Base-by-base conservation (phyloP, 2,113 vertebrate species). In the Propithecus coquereli region DNA sequence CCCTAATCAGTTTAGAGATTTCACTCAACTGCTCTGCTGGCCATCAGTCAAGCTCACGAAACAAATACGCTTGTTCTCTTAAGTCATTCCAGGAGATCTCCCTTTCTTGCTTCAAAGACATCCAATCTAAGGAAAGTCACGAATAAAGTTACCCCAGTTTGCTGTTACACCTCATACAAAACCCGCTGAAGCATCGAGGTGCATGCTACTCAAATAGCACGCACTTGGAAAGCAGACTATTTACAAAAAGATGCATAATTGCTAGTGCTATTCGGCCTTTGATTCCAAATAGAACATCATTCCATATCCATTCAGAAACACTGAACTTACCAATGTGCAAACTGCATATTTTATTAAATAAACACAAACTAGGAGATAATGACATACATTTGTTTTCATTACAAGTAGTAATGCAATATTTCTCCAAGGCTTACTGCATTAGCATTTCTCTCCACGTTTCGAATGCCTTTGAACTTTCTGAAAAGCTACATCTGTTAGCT, bases 391-490 rank as follows among this genome's bases (percentile, higher is more conserved):
- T 98, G 98, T 98, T 99, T 98, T 98, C 98, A 98, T 99, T 98
- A 98, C 97, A 97, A 98, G 98, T 94, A 96, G 97, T 98, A 98
- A 98, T 10, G 81, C 98, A 98, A 95, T 97, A 97, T 98, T 98
- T 98, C 98, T 98, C 98, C 96, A 96, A 98, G 98, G 98, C 98
- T 98, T 97, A 87, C 97, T 80, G 79, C 95, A 98, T 99, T 98
- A 98, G 98, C 98, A 98, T 99, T 98, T 98, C 97, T 97, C 88
- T 97, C 97, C 96, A 92, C 92, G 95, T 98, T 98, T 96, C 96
- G 92, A 98, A 98, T 98, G 98, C 98, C 98, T 99, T 98, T 99
- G 98, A 99, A 99, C 98, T 99, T 98, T 98, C 96, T 98, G 98
- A 98, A 98, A 98, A 98, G 98, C 98, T 98, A 98, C 98, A 98